These are phyloP conservation scores for Nesidiocoris tenuis DNA, from an alignment of 2,888 invertebrate species.

Conservation along the genomic window DNA sequence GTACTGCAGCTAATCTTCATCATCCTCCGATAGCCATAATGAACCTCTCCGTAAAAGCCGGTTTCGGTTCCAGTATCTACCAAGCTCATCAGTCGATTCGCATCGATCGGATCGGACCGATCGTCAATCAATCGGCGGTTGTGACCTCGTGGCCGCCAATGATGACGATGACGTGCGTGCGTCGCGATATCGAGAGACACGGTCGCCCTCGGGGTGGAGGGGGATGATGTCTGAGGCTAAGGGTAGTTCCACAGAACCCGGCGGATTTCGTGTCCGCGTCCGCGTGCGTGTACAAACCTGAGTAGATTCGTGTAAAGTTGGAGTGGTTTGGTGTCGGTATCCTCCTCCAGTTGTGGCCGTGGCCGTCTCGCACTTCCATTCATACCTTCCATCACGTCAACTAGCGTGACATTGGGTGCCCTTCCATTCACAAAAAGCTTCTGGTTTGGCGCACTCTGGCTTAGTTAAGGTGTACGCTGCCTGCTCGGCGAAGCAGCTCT, in stretches of 20 bases:
- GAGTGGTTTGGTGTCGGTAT: background rate
- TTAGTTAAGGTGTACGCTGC: no score
- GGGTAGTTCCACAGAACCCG: background rate
- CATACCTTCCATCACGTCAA: slow-evolving; percentile 44
- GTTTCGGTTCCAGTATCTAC: no score
- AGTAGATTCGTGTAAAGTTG: background rate
- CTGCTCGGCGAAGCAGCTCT: no score
- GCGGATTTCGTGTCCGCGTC: slow-evolving; percentile 18
- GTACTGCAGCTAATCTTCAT: no score
- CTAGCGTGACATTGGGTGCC: slow-evolving; percentile 45
- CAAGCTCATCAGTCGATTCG: no score
- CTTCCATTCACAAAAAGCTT: slow-evolving; percentile 42
- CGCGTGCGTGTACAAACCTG: slow-evolving; percentile 32
- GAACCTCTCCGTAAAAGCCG: no score
- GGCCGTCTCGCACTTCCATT: slow-evolving; percentile 34
- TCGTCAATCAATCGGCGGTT: background rate
- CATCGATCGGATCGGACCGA: no score
- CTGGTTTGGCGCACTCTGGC: background rate
- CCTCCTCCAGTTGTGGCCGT: background rate
- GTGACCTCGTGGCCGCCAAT: background rate
- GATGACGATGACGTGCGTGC: slow-evolving; percentile 19
- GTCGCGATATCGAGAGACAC: slow-evolving; percentile 29
- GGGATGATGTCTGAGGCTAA: background rate
- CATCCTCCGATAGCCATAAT: no score
- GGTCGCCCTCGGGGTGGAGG: no score